These are phyloP conservation scores for Calameuta idolon DNA, from an alignment of 2,888 invertebrate genomes.

Conservation along the genomic window DNA sequence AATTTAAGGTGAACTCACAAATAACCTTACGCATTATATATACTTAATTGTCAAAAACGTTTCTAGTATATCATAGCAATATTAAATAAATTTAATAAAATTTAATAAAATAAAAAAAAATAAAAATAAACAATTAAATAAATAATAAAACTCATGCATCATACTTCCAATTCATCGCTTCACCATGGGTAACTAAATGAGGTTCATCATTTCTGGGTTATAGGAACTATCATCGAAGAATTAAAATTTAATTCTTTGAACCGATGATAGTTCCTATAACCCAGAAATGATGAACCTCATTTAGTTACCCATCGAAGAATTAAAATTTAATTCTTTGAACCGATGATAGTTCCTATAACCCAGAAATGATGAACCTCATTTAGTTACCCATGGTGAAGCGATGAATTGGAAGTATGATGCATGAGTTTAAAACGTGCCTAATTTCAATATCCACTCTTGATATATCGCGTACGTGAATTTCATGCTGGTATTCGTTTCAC, in stretches of 20 bases:
- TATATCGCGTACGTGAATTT: not conserved
- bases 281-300: not conserved
- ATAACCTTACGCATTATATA: not conserved
- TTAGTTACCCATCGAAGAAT: too few species aligned
- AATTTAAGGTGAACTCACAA: not conserved
- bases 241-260: too few species aligned
- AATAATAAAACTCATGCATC: not conserved
- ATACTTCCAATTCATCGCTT: not conserved
- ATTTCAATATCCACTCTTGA: not conserved
- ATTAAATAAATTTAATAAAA: too few species aligned
- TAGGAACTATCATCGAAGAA: not conserved
- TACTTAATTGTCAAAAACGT: not conserved
- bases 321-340: not conserved
- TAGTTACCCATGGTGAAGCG: not conserved
- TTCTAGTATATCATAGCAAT: not conserved
- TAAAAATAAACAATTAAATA: too few species aligned
- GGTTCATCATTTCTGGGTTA: not conserved
- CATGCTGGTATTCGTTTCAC: constrained; percentile 12
- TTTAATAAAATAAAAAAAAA: too few species aligned
- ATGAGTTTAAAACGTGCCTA: not conserved
- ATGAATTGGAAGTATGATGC: not conserved
- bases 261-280: not conserved
- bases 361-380: not conserved
- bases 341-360: not conserved
- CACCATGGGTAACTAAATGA: not conserved